Evolutionary conservation across 2,888 invertebrate species (phyloP).

Genomic region (Drosophila helvetica): DNA sequence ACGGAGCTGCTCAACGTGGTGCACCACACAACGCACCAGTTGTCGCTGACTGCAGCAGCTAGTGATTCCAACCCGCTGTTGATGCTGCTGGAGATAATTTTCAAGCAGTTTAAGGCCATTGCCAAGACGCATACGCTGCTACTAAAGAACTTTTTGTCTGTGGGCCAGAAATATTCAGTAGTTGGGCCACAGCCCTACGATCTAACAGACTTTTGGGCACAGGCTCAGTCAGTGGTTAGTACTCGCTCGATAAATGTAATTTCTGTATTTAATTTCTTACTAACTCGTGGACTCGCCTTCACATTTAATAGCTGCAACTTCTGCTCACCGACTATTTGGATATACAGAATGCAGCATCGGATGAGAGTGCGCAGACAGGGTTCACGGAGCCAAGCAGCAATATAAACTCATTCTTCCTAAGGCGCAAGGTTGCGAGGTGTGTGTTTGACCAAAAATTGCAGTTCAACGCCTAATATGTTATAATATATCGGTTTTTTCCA

Average conservation of each 20-base stretch:
- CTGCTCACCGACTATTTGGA: conserved; percentile 94
- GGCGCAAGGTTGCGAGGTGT: conserved; percentile 83
- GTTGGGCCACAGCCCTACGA: conserved; percentile 85
- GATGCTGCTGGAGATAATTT: conserved; percentile 89
- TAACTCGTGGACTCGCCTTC: background rate
- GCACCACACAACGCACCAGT: conserved; percentile 90
- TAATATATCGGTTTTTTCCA: conserved; percentile 4
- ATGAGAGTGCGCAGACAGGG: conserved; percentile 85
- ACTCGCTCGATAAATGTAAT: background rate
- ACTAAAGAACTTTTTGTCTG: conserved; percentile 87
- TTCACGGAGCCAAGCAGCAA: conserved; percentile 83
- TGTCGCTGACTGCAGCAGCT: conserved; percentile 81
- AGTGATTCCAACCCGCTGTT: conserved; percentile 84
- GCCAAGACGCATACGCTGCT: conserved; percentile 90
- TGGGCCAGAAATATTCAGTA: conserved; percentile 86
- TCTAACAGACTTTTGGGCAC: conserved; percentile 93
- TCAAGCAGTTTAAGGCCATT: conserved; percentile 93
- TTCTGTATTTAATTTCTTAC: background rate
- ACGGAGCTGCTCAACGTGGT: conserved; percentile 92
- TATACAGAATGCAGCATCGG: conserved; percentile 89
- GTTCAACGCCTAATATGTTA: background rate
- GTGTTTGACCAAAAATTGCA: background rate
- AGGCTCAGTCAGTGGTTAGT: conserved; percentile 94
- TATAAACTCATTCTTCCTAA: conserved; percentile 85
- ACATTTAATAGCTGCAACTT: conserved; percentile 88